A percentile compares a stretch with the other conserved stretches of the same genome.
These are phyloP conservation scores for Sparus aurata DNA, from an alignment of 2,797 vertebrate species.

Conservation along the genomic window DNA sequence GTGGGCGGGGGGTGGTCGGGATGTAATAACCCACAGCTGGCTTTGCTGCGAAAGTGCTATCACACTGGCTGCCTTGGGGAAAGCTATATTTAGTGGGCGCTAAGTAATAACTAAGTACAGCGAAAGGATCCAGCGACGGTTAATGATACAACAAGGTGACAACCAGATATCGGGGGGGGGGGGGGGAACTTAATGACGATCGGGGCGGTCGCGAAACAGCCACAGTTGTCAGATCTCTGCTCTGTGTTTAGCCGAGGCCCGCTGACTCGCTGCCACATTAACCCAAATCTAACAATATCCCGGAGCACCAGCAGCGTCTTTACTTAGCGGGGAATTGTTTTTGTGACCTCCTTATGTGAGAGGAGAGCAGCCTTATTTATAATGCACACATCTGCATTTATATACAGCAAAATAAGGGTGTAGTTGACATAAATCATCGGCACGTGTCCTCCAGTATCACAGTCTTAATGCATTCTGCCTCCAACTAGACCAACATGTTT, in stretches of 20 bases:
- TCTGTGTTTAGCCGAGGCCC: constrained; percentile 75
- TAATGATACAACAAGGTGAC: constrained; percentile 85
- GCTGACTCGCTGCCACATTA: constrained; percentile 69
- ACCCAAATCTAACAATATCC: constrained; percentile 62
- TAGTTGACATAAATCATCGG: neutral
- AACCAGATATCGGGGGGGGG: constrained; percentile 75
- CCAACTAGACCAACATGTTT: constrained; percentile 19
- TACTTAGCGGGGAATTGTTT: constrained; percentile 28
- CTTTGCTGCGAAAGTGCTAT: constrained; percentile 64
- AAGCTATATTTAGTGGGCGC: constrained; percentile 85
- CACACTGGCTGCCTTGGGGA: constrained; percentile 68
- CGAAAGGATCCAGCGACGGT: constrained; percentile 78
- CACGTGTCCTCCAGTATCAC: constrained; percentile 3
- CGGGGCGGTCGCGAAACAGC: constrained; percentile 69
- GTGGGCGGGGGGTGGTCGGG: constrained; percentile 58
- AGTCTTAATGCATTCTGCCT: constrained; percentile 37
- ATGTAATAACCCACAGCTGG: constrained; percentile 82
- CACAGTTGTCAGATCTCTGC: constrained; percentile 72
- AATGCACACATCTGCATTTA: neutral
- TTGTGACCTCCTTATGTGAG: constrained; percentile 17
- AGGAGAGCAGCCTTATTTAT: neutral
- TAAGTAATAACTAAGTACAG: constrained; percentile 85
- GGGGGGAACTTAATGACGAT: constrained; percentile 82
- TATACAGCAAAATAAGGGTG: neutral
- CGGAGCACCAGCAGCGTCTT: neutral